These are phyloP conservation scores for Ommatoiulus sabulosus DNA, from an alignment of 2,888 invertebrate genomes.

Conservation along the genomic window DNA sequence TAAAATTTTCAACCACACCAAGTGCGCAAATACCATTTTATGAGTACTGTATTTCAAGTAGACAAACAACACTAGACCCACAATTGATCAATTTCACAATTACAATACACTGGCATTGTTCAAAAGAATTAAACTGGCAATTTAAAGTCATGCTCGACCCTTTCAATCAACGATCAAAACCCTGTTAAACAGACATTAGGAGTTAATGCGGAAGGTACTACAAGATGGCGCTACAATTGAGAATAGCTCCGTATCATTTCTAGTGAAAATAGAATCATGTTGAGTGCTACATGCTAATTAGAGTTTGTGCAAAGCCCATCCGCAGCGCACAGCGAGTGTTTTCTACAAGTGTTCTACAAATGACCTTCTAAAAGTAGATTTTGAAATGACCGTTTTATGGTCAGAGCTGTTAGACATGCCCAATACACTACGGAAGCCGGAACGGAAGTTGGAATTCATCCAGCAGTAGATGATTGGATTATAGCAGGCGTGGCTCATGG, in stretches of 20 bases:
- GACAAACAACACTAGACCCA: background rate
- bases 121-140: background rate
- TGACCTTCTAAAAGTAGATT: background rate
- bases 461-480: slow-evolving; percentile 90
- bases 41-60: background rate
- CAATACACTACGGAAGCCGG: slow-evolving; percentile 63
- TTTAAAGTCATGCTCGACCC: background rate
- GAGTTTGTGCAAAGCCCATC: background rate
- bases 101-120: background rate
- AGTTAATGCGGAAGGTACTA: background rate
- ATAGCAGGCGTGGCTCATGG: slow-evolving; percentile 90
- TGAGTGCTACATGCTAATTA: background rate
- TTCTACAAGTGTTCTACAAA: background rate
- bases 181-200: background rate
- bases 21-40: slow-evolving; percentile 35
- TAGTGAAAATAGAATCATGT: background rate
- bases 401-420: background rate
- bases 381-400: slow-evolving; percentile 52
- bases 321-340: background rate
- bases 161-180: background rate
- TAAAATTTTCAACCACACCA: background rate
- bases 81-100: background rate
- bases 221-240: background rate
- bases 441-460: slow-evolving; percentile 85
- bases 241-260: background rate